phyloP scores from a whole-genome alignment of 2,797 vertebrate species.

The Catharus ustulatus region DNA sequence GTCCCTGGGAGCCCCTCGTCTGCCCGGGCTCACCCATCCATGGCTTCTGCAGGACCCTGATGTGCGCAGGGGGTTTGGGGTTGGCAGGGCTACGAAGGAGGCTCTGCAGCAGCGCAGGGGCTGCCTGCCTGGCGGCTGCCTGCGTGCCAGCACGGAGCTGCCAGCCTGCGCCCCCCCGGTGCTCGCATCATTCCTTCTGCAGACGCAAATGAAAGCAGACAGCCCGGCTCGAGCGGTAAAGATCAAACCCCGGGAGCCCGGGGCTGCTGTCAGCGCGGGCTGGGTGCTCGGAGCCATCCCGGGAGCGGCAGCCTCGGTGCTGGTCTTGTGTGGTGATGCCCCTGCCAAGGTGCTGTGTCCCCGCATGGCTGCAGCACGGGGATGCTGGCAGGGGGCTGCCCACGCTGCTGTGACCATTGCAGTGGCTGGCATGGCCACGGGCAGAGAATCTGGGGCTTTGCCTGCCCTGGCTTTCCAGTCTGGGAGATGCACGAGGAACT shows the following conservation, averaged over 20 bases:
- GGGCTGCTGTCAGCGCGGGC: neutral
- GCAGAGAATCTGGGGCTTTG: neutral
- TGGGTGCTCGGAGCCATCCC: neutral
- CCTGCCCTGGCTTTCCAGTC: neutral
- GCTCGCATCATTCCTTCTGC: neutral
- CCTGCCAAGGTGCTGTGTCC: neutral
- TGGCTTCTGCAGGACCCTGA: neutral
- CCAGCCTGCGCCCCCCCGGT: neutral
- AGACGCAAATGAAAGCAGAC: constrained; percentile 58
- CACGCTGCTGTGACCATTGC: fast-evolving
- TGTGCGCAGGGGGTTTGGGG: fast-evolving
- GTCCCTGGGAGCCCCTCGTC: neutral
- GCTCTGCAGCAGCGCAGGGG: neutral
- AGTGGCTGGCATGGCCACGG: neutral
- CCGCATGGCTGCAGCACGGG: fast-evolving
- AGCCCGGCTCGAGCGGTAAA: neutral
- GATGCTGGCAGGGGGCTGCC: neutral
- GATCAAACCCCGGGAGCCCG: neutral
- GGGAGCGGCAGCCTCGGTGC: neutral
- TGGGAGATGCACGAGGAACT: neutral
- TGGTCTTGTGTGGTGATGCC: neutral
- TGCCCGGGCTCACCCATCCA: neutral
- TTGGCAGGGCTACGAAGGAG: neutral
- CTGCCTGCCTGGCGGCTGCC: neutral
- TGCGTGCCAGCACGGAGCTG: neutral